phyloP scores from a whole-genome alignment of 2,888 invertebrate species.

The Drosophila subsilvestris region DNA sequence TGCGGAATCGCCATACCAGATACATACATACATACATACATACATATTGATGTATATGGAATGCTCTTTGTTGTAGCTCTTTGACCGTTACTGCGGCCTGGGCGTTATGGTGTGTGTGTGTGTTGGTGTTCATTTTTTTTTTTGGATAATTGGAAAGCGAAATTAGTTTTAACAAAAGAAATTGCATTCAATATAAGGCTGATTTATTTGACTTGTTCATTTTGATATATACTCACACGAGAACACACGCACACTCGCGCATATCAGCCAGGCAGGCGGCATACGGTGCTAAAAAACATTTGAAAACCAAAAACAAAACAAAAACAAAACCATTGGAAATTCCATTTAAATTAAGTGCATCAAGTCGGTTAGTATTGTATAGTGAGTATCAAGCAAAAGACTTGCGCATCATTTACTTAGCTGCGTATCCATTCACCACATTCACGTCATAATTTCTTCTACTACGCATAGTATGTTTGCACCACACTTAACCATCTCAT shows the following conservation, averaged over 20 bases:
- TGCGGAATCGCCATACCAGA: background rate
- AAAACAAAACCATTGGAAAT: constrained; percentile 36
- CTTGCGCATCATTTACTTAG: constrained; percentile 63
- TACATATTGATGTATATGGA: constrained; percentile 8
- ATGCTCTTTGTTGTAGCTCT: constrained; percentile 12
- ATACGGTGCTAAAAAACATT: constrained; percentile 36
- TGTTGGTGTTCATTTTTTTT: constrained; percentile 52
- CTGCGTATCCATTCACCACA: constrained; percentile 40
- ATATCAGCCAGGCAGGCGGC: constrained; percentile 68
- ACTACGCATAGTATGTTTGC: too few relatives aligned
- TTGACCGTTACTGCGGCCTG: constrained; percentile 22
- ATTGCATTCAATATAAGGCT: constrained; percentile 77
- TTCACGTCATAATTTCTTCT: background rate
- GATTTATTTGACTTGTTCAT: constrained; percentile 78
- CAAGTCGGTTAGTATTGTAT: constrained; percentile 49
- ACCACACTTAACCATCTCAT: constrained; percentile 26
- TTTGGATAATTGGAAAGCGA: constrained; percentile 62
- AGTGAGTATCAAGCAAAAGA: constrained; percentile 65
- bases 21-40: constrained; percentile 8
- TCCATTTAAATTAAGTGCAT: constrained; percentile 63
- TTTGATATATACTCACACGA: constrained; percentile 48
- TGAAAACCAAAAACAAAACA: constrained; percentile 6
- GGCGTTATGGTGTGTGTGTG: constrained; percentile 32
- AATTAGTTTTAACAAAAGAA: constrained; percentile 64
- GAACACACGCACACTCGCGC: constrained; percentile 35